Evolutionary conservation across 2,888 invertebrate genomes (phyloP), one percentile per base, ranked within the genome.

Genomic region (Melinaea marsaeus): DNA sequence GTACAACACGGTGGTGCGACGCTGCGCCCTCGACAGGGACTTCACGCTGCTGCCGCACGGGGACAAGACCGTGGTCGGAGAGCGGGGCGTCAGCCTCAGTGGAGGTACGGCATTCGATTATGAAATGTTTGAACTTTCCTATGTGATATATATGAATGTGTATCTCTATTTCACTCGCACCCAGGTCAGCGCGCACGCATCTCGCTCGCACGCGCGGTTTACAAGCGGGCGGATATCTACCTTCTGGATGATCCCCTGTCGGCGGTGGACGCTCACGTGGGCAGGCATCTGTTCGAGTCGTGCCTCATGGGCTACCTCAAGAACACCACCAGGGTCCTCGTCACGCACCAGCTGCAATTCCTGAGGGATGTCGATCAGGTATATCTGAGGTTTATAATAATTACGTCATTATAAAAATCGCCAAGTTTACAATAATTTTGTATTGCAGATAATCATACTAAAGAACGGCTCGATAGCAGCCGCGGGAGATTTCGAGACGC

Each of bases 201-300:
- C 61, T 96, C 96, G 63, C 91, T 98, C 56, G 97, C 97, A 0
- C 93, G 98, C 69, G 95, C 97, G 0, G 94, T 97, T 0, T 98
- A 97, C 85, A 94, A 95, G 58, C 93, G 96, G 68, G 94, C 96
- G 0, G 96, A 97, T 72, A 94, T 98, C 70, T 98, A 97, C 79
- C 84, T 98, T 13, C 86, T 98, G 61, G 98, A 98, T 81, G 98
- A 98, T 88, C 98, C 98, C 0, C 88, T 98, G 47, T 95, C 97
- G 66, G 98, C 98, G 0, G 98, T 98, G n/a, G 98, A 98, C 86
- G 93, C 97, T 0, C 95, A 96, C 80, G 98, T 98, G 1, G 96
- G 97, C 1, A 93, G 95, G 4, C 95, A 97, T 83, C 91, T 98
- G 71, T 98, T 98, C 85, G 96, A 98, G 77, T 93, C 95, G 75